A percentile compares a stretch with the other conserved stretches of the same genome.
Conservation (phyloP, 2,888 invertebrate genomes). For the Euzophera pinguis region DNA sequence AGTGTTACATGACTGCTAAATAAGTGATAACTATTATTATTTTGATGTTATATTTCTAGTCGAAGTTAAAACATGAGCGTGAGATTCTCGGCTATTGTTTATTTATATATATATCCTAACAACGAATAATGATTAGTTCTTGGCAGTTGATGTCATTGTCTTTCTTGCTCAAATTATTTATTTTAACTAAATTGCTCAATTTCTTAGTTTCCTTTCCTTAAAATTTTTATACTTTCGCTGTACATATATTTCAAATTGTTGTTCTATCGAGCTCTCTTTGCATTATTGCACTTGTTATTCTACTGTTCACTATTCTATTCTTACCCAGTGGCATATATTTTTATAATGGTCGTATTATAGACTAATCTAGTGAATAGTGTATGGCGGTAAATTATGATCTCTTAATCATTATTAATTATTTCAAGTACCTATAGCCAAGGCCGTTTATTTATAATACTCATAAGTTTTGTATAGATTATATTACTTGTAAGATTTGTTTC, state of each 20-base stretch:
- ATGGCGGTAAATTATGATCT: constrained; percentile 78
- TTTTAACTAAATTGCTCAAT: constrained; percentile 76
- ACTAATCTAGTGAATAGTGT: constrained; percentile 73
- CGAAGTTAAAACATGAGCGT: constrained; percentile 56
- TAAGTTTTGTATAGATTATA: constrained; percentile 68
- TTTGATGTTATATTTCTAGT: constrained; percentile 72
- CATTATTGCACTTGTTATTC: constrained; percentile 42
- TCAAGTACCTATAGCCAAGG: constrained; percentile 56
- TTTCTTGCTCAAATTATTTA: constrained; percentile 73
- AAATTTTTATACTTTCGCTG: background rate
- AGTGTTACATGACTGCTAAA: constrained; percentile 74
- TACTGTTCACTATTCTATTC: constrained; percentile 38
- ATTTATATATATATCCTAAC: constrained; percentile 39
- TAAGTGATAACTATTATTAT: constrained; percentile 68
- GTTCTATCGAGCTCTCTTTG: constrained; percentile 17
- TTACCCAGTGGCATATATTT: constrained; percentile 68
- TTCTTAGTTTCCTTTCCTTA: constrained; percentile 33
- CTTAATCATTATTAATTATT: constrained; percentile 80
- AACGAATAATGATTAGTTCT: constrained; percentile 42
- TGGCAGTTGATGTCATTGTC: constrained; percentile 62
- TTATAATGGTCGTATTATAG: constrained; percentile 64
- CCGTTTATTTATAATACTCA: constrained; percentile 78
- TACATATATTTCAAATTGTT: background rate
- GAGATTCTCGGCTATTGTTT: constrained; percentile 61
- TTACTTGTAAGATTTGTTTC: constrained; percentile 45